Evolutionary conservation across 1,140 invertebrate species (phyloP), one percentile per base, ranked within the genome.

Genomic region (Cotesia typhae): DNA sequence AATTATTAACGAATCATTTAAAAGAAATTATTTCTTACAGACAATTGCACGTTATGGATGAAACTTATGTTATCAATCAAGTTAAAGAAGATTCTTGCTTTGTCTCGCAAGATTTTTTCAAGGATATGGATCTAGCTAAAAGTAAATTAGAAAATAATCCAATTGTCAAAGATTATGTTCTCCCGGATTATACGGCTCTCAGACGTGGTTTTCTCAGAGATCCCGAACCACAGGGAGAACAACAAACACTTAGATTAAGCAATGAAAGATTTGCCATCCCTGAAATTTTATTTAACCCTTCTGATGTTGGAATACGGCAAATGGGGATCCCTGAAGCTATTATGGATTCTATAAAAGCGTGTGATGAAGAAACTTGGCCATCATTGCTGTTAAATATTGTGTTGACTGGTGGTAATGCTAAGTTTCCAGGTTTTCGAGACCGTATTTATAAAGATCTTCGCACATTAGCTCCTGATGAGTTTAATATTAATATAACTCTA

Each of bases 1-100:
- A 99, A 88, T 89, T 97, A 4, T 85, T 99, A 61, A 99, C 98
- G 0, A 99, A 99, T 89, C 96, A 99, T 87, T 87, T 99, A 47
- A 99, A 99, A 84, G 98, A 99, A 85, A 92, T 99, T 7, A 94
- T 99, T 73, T 99, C 98, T 0, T 99, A 98, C 82, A 89, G 97
- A 51, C 97, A 99, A 80, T 87, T 99, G 14, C 95, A 99, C 89
- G 97, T 99, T 0, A 97, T 99, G 95, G 98, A 99, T 83, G 98
- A 99, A 87, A 99, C 97, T 0, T 98, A 96, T 87, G 96, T 99
- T 0, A 97, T 99, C 7, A 99, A 99, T 87, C 97, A 99, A 87
- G 93, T 95, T 0, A 99, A 99, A 85, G 98, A 99, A 88, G 98
- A 99, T 84, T 92, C 94, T 0, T 99, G 98, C 82, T 99, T 93